A percentile compares a stretch with the other conserved stretches of the same genome.
Evolutionary conservation across 2,113 vertebrate species (phyloP).

Genomic region (Alligator sinensis): DNA sequence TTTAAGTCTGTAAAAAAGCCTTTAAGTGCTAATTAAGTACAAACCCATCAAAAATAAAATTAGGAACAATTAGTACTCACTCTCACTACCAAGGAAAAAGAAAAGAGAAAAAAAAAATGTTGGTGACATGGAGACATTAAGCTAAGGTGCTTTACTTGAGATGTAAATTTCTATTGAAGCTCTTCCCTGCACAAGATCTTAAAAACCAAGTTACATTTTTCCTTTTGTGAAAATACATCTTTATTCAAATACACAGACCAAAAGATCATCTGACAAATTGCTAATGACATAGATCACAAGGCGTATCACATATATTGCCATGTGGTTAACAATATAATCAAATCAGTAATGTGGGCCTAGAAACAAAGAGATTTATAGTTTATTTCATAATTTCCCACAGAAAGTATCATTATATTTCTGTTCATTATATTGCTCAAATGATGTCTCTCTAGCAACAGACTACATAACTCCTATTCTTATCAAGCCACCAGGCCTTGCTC

Average conservation of each 20-base stretch:
- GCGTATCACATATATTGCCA: too few relatives aligned
- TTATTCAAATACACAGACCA: not conserved
- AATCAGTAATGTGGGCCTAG: too few relatives aligned
- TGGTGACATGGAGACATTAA: constrained; percentile 2
- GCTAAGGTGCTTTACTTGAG: not conserved
- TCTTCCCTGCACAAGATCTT: not conserved
- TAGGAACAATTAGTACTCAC: constrained; percentile 57
- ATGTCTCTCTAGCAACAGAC: too few relatives aligned
- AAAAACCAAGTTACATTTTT: not conserved
- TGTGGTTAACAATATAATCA: too few relatives aligned
- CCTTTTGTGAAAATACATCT: not conserved
- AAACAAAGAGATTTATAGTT: too few relatives aligned
- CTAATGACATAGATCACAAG: not conserved
- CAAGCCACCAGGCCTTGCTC: too few relatives aligned
- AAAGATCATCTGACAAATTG: not conserved
- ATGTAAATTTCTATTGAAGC: not conserved
- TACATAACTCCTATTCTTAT: too few relatives aligned
- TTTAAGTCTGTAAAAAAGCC: constrained; percentile 31
- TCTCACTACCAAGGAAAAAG: constrained; percentile 34
- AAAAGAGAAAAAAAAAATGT: constrained; percentile 1
- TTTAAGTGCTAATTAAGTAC: constrained; percentile 69
- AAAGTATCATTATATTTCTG: too few relatives aligned
- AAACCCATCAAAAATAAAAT: constrained; percentile 57
- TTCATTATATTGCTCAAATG: too few relatives aligned
- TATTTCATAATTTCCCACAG: too few relatives aligned